Conservation (phyloP, 2,113 vertebrate species). For the Dissostichus mawsoni region DNA sequence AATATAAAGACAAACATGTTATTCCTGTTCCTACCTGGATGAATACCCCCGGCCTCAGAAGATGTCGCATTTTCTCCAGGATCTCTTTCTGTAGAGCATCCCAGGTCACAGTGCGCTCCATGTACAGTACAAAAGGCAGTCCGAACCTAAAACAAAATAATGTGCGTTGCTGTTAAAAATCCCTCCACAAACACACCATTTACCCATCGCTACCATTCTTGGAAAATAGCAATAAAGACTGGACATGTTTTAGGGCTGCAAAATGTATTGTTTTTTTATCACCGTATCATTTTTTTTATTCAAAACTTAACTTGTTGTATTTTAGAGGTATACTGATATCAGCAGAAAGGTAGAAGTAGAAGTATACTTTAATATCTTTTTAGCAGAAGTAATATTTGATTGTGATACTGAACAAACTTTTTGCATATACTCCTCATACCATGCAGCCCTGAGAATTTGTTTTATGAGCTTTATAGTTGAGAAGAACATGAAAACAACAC, state of each 20-base stretch:
- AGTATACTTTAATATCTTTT: no score
- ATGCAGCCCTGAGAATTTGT: no score
- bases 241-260: no score
- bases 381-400: no score
- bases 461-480: neutral
- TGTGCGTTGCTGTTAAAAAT: neutral
- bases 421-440: no score
- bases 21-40: conserved; percentile 87
- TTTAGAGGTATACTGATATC: no score
- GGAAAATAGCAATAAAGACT: neutral
- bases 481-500: fast-evolving
- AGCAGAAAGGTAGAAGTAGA: no score
- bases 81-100: conserved; percentile 97
- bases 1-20: neutral
- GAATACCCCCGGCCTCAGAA: conserved; percentile 93
- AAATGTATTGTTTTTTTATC: no score
- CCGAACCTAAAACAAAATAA: conserved; percentile 87
- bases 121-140: conserved; percentile 94
- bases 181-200: neutral
- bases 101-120: conserved; percentile 96
- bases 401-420: no score
- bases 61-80: conserved; percentile 98
- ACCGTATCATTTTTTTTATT: no score
- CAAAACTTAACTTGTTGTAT: no score
- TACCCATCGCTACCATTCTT: neutral